Conservation (phyloP, 2,888 invertebrate genomes). For the Pachydiplax longipennis region DNA sequence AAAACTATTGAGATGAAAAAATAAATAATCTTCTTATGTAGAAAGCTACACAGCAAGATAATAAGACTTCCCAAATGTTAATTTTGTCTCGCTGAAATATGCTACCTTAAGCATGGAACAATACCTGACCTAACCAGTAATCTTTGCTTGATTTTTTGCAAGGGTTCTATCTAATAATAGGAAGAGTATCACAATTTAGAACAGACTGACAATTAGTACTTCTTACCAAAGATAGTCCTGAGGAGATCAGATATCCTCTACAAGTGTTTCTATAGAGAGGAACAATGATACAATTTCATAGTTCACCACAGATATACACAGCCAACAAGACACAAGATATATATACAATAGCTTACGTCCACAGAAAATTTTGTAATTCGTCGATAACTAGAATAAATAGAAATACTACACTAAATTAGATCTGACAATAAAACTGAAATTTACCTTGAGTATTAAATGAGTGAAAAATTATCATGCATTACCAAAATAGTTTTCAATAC, state of each 20-base stretch:
- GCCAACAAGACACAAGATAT: constrained; percentile 29
- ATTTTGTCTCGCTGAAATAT: constrained; percentile 3
- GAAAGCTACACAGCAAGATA: background rate
- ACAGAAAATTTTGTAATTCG: background rate
- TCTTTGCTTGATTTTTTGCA: background rate
- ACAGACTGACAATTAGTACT: constrained; percentile 13
- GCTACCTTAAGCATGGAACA: constrained; percentile 1
- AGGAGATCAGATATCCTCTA: constrained; percentile 5
- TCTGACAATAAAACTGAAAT: background rate
- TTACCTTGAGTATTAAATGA: background rate
- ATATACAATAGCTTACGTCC: background rate
- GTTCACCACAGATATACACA: constrained; percentile 33
- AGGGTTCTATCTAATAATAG: background rate
- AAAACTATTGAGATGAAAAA: background rate
- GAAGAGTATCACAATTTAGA: constrained; percentile 36
- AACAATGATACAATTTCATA: constrained; percentile 11
- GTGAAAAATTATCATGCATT: background rate
- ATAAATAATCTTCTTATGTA: constrained; percentile 18
- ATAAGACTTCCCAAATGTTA: background rate
- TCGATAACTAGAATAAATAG: background rate
- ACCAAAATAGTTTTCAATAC: no score
- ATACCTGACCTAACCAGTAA: background rate
- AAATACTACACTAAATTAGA: background rate
- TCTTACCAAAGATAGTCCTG: constrained; percentile 10
- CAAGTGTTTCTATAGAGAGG: background rate